Evolutionary conservation across 2,797 vertebrate species (phyloP), one percentile per base, ranked within the genome.

Genomic region (Cyprinella venusta): DNA sequence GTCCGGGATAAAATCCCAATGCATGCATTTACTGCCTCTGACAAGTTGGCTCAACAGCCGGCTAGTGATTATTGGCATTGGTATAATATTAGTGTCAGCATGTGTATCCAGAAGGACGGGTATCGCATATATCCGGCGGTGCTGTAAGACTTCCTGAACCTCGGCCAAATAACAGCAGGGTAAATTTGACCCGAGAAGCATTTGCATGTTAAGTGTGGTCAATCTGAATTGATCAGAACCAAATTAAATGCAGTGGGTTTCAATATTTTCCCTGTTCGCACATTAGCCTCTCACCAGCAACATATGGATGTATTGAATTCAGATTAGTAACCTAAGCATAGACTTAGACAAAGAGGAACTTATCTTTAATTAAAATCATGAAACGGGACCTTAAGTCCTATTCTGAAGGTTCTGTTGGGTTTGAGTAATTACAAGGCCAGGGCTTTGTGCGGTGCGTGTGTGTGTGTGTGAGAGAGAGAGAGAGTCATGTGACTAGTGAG

Each of bases 361-460:
- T 98, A 98, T 98, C 98, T 98, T 97, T 99, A 98, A 99, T 98
- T 98, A 98, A 97, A 99, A 98, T 98, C 97, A 96, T 96, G 95
- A 94, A 92, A 92, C 91, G 92, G 92, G 94, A 92, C 90, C 90
- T 87, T 91, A 90, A 92, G 93, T 92, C 93, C 94, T 86, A 52
- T 86, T 88, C 82, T 82, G 82, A 79, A 67, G 61, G 76, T 67
- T 76, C 64, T 78, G 63, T 70, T 83, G 82, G 69, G 83, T 87
- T 79, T 72, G 80, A 84, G 86, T 78, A 81, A 85, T 81, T 80
- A 81, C 64, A 74, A 63, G 64, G 83, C 76, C 80, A 48, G 54
- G 65, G 63, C 56, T 71, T 69, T 71, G 50, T 52, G 33, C 18
- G 4, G 21, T 71, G 24, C 13, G 45, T 48, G 45, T 48, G 45